These are phyloP conservation scores for Cyphomyrus discorhynchus DNA, from an alignment of 2,113 vertebrate genomes.

Conservation along the genomic window DNA sequence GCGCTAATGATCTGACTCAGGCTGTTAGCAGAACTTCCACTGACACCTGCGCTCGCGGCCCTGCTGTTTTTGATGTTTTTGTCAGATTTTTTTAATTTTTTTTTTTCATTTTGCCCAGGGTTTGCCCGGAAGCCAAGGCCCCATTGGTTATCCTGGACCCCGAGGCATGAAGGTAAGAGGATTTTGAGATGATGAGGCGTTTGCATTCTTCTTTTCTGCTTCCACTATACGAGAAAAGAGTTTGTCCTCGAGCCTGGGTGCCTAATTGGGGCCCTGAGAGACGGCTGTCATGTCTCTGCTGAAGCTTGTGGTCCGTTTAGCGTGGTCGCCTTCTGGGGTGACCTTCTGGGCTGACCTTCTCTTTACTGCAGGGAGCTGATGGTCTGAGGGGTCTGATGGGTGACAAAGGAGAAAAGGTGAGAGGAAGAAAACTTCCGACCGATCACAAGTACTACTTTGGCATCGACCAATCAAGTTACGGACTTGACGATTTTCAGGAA, in stretches of 20 bases:
- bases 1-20: not conserved
- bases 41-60: not conserved
- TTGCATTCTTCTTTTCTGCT: not conserved
- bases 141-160: slow-evolving; percentile 76
- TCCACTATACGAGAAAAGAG: not conserved
- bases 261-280: slow-evolving; percentile 37
- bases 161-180: slow-evolving; percentile 82
- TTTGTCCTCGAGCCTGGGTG: not conserved
- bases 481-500: not conserved
- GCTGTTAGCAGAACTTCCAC: not conserved
- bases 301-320: not conserved
- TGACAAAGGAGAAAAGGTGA: slow-evolving; percentile 83
- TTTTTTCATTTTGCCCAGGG: slow-evolving; percentile 55
- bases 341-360: slow-evolving; percentile 33
- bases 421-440: slow-evolving; percentile 13
- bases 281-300: slow-evolving; percentile 3
- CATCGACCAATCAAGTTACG: not conserved
- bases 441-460: not conserved
- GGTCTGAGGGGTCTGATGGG: slow-evolving; percentile 81
- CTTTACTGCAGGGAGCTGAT: slow-evolving; percentile 70
- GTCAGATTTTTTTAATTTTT: not conserved
- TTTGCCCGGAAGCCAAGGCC: slow-evolving; percentile 65
- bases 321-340: not conserved
- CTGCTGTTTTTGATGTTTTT: not conserved
- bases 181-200: not conserved